Evolutionary conservation across 2,888 invertebrate genomes (phyloP).

Genomic region (Heliothis peltigera): DNA sequence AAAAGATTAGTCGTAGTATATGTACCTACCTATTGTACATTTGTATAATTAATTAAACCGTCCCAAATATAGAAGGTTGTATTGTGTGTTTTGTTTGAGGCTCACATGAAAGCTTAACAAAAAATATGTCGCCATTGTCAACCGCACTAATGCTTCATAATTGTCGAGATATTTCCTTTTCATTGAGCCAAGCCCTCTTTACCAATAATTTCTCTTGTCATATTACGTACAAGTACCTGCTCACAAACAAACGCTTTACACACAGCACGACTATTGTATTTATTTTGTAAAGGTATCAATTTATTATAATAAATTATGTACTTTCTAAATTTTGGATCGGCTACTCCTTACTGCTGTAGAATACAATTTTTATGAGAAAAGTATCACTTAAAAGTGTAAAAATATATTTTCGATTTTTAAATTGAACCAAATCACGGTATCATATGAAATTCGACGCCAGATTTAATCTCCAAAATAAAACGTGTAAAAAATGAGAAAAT

Average conservation of each 20-base stretch:
- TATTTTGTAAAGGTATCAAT: slow-evolving; percentile 33
- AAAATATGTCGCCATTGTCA: slow-evolving; percentile 84
- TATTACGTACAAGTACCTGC: slow-evolving; percentile 75
- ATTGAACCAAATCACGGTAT: slow-evolving; percentile 11
- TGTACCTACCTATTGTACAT: slow-evolving; percentile 50
- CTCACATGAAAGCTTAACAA: slow-evolving; percentile 74
- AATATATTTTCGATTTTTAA: slow-evolving; percentile 8
- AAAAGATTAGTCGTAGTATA: slow-evolving; percentile 51
- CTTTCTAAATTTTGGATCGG: slow-evolving; percentile 43
- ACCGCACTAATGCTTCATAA: slow-evolving; percentile 81
- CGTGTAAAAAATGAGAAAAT: slow-evolving; percentile 29
- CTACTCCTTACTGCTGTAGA: slow-evolving; percentile 4
- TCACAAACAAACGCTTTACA: slow-evolving; percentile 63
- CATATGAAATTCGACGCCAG: slow-evolving; percentile 29
- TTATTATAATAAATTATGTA: slow-evolving; percentile 45
- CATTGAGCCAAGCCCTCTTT: slow-evolving; percentile 77
- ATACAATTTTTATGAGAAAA: slow-evolving; percentile 13
- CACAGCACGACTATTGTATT: slow-evolving; percentile 66
- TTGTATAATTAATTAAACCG: slow-evolving; percentile 76
- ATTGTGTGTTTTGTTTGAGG: slow-evolving; percentile 76
- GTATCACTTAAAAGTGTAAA: not conserved
- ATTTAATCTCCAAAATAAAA: slow-evolving; percentile 33
- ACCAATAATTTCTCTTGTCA: slow-evolving; percentile 83
- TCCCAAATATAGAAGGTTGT: slow-evolving; percentile 66
- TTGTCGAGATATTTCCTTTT: slow-evolving; percentile 86